A percentile compares a stretch with the other conserved stretches of the same genome.
Conservation (phyloP, 2,888 invertebrate genomes). For the Dryobota labecula region DNA sequence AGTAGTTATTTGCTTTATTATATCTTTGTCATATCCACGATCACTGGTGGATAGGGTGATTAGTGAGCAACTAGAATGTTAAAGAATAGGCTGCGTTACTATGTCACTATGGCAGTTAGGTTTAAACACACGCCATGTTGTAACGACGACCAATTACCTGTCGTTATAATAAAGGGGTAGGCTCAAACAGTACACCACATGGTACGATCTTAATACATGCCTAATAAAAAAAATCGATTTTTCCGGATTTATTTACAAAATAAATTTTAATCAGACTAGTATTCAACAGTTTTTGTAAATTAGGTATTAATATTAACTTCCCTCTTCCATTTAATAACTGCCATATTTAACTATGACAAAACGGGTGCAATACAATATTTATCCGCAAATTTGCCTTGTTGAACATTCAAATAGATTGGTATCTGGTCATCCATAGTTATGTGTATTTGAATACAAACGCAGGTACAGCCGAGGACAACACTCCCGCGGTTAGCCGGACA, state of each 20-base stretch:
- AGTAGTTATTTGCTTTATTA: slow-evolving; percentile 45
- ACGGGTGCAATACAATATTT: slow-evolving; percentile 13
- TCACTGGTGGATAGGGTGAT: slow-evolving; percentile 24
- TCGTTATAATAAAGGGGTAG: background rate
- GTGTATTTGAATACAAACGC: slow-evolving; percentile 50
- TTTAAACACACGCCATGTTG: background rate
- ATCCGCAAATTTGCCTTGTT: slow-evolving; percentile 28
- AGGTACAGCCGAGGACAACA: slow-evolving; percentile 52
- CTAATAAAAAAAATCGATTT: background rate
- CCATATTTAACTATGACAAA: slow-evolving; percentile 14
- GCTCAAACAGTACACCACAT: background rate
- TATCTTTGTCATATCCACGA: slow-evolving; percentile 30
- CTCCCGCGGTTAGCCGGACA: slow-evolving; percentile 61
- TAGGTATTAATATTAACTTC: background rate
- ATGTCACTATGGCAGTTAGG: slow-evolving; percentile 14
- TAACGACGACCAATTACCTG: slow-evolving; percentile 2
- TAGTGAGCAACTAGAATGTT: background rate
- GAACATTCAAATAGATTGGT: slow-evolving; percentile 17
- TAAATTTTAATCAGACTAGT: no score
- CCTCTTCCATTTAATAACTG: background rate
- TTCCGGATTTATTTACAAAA: background rate
- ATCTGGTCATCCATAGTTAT: slow-evolving; percentile 30
- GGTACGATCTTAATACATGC: background rate
- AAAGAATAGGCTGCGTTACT: slow-evolving; percentile 7
- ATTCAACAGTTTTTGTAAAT: background rate